Percentiles rank a stretch among this genome's conserved stretches.
These are phyloP conservation scores for Phrynocephalus forsythii DNA, from an alignment of 2,797 vertebrate genomes.

Conservation along the genomic window DNA sequence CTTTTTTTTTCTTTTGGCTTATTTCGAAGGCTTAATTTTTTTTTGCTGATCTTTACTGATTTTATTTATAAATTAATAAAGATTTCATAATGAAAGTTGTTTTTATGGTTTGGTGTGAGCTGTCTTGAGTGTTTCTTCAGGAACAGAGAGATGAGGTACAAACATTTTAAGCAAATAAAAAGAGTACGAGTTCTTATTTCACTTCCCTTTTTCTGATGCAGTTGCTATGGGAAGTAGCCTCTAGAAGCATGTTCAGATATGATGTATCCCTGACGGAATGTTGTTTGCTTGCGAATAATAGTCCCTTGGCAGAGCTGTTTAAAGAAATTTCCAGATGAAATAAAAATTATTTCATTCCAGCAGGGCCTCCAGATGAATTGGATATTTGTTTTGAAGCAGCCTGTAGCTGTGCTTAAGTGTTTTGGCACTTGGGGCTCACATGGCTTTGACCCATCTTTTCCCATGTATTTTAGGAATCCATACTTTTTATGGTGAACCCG, in stretches of 20 bases:
- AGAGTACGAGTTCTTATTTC: background rate
- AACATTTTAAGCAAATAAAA: background rate
- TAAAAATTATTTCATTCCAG: background rate
- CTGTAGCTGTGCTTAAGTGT: background rate
- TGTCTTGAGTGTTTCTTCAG: background rate
- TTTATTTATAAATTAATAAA: background rate
- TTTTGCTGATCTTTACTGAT: background rate
- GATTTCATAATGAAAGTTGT: background rate
- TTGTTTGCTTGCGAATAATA: background rate
- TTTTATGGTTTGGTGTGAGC: background rate
- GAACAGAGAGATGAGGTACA: background rate
- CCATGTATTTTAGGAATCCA: background rate
- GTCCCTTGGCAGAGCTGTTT: background rate
- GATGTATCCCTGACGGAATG: background rate
- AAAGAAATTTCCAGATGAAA: background rate
- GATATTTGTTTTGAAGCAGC: background rate
- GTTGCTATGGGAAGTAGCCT: background rate
- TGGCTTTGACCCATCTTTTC: background rate
- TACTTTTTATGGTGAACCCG: background rate
- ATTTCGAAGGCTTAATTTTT: too few relatives aligned
- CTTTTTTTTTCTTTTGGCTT: background rate
- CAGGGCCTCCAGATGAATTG: background rate
- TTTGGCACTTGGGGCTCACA: background rate
- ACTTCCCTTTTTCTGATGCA: background rate
- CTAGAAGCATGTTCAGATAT: background rate